Percentiles rank a stretch among this genome's conserved stretches.
Evolutionary conservation across 2,797 vertebrate species (phyloP).

Genomic region (Lindbergichthys nudifrons): DNA sequence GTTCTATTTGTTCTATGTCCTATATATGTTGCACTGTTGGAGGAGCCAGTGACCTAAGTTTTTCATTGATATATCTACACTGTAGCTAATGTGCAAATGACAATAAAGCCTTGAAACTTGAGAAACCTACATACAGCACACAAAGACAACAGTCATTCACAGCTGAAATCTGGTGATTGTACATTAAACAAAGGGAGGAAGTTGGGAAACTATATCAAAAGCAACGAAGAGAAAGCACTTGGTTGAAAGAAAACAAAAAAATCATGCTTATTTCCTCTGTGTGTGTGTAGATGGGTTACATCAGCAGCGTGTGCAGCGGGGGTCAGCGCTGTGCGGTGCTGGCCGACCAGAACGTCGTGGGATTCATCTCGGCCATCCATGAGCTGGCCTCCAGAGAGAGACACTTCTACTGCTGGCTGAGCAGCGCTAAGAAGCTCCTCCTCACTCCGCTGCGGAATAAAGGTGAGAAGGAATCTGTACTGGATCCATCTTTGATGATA

Average conservation of each 20-base stretch:
- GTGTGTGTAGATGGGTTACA: slow-evolving; percentile 88
- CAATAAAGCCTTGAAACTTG: neutral
- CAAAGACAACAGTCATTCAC: neutral
- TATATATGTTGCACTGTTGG: too few relatives aligned
- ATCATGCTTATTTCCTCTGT: slow-evolving; percentile 8
- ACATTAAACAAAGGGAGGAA: neutral
- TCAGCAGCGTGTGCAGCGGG: slow-evolving; percentile 90
- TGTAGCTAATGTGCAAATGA: too few relatives aligned
- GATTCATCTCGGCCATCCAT: slow-evolving; percentile 92
- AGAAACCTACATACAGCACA: neutral
- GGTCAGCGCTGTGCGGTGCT: slow-evolving; percentile 88
- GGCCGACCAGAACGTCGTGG: slow-evolving; percentile 92
- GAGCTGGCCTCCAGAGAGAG: slow-evolving; percentile 93
- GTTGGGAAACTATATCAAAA: neutral
- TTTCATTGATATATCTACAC: too few relatives aligned
- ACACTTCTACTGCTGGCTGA: slow-evolving; percentile 89
- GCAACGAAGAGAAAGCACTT: neutral
- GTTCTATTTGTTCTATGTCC: too few relatives aligned
- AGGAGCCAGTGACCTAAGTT: too few relatives aligned
- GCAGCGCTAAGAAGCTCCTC: slow-evolving; percentile 87
- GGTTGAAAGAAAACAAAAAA: neutral
- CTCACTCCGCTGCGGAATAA: slow-evolving; percentile 85
- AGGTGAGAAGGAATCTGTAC: slow-evolving; percentile 42
- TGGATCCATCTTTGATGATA: neutral
- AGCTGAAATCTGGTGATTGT: neutral